These are phyloP conservation scores for Mormyrus lacerda DNA, from an alignment of 2,113 vertebrate species.

Conservation along the genomic window DNA sequence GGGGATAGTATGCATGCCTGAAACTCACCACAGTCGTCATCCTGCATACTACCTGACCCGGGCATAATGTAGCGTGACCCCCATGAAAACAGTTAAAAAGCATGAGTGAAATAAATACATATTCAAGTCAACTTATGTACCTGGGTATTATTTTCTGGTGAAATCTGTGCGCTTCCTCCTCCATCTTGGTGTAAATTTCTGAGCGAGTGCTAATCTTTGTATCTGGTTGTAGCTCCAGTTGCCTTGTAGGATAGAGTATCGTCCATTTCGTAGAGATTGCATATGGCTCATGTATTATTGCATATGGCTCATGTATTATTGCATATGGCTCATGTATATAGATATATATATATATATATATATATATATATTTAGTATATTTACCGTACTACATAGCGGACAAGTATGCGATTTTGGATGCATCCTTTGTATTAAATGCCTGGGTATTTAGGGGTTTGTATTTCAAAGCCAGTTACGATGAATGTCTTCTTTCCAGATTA, in stretches of 20 bases:
- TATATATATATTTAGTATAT: too few relatives aligned
- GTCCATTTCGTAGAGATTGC: background rate
- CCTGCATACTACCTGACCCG: background rate
- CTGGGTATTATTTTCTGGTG: background rate
- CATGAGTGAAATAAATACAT: background rate
- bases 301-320: too few relatives aligned
- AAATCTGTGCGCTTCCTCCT: background rate
- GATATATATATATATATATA: too few relatives aligned
- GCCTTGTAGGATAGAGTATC: background rate
- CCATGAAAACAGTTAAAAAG: background rate
- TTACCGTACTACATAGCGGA: background rate
- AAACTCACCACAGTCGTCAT: background rate
- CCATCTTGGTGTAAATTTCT: background rate
- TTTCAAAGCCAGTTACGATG: background rate
- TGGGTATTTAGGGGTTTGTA: background rate
- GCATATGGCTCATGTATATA: too few relatives aligned
- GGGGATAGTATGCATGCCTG: background rate
- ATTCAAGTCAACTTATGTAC: background rate
- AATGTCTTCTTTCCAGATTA: background rate
- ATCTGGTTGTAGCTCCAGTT: background rate
- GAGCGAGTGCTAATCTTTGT: background rate
- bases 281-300: background rate
- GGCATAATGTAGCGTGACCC: background rate
- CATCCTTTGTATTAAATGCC: background rate
- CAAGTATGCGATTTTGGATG: background rate